Evolutionary conservation across 2,113 vertebrate species (phyloP), one percentile per base, ranked within the genome.

Genomic region (Alethe diademata): DNA sequence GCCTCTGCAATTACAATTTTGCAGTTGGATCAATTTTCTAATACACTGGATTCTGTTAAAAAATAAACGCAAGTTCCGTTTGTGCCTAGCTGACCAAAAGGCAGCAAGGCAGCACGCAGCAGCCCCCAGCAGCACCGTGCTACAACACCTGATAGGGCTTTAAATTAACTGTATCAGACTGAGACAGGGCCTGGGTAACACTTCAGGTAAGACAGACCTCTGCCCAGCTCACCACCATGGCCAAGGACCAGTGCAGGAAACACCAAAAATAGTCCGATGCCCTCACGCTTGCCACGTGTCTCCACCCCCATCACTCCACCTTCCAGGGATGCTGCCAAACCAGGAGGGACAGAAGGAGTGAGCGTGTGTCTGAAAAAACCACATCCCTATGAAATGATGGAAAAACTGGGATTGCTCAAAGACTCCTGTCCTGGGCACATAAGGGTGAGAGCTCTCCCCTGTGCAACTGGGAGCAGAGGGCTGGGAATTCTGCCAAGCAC

Each of bases 221-320:
- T 66, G 69, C 56, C 57, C 70, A 58, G 69, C 50, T 51, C 69
- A 74, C 8, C 24, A 18, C 33, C 14, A 15, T 0, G 2, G 35
- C 5, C 64, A 81, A 74, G 53, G 61, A 56, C 24, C 56, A 24
- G 31, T 18, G 33, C 28, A 78, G 43, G 33, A 36, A 57, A 2
- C 20, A 61, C 19, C 31, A 38, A 22, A 48, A 73, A 62, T 7
- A 26, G 3, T 17, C 50, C 6, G 51, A 42, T 35, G 76, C 12
- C 31, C 58, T 78, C 4, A 0, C 3, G n/a, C 42, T 31, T 2
- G 0, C 11, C 60, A 24, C 2, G 0, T 1, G 17, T 45, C 60
- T 70, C 25, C 23, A n/a, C 11, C 5, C 0, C 1, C 2, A 36
- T 11, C 35, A 26, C 40, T 28, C 25, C 65, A 23, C 7, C 24